Percentiles rank a stretch among this genome's conserved stretches.
phyloP scores from a whole-genome alignment of 2,888 invertebrate genomes.

The Chymomyza procnemis region DNA sequence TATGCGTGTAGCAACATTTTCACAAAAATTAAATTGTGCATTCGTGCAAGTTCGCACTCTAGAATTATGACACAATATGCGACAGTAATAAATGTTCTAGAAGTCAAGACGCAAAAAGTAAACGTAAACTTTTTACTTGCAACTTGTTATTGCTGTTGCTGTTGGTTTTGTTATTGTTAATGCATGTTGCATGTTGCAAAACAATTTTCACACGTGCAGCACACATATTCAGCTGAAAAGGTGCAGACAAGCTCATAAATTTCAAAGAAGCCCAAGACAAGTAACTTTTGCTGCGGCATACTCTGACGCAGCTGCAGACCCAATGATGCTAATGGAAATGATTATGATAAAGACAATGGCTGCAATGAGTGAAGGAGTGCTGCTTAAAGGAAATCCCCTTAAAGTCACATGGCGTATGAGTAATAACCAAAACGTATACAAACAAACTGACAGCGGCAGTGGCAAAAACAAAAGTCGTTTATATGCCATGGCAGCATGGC shows the following conservation, averaged over 20 bases:
- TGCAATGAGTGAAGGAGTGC: not conserved
- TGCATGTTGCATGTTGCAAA: slow-evolving; percentile 13
- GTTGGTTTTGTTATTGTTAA: not conserved
- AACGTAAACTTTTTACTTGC: not conserved
- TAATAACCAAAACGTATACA: not conserved
- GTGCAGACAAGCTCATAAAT: slow-evolving; percentile 45
- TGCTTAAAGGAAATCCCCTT: not conserved
- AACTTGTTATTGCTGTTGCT: not conserved
- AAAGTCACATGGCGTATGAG: slow-evolving; percentile 17
- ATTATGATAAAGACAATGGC: slow-evolving; percentile 3
- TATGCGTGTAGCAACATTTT: slow-evolving; percentile 24
- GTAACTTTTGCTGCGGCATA: not conserved
- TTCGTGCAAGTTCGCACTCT: slow-evolving; percentile 42
- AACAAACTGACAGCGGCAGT: not conserved
- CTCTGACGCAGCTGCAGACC: not conserved
- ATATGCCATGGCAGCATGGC: slow-evolving; percentile 1
- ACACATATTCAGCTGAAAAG: slow-evolving; percentile 33
- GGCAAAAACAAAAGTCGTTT: slow-evolving; percentile 13
- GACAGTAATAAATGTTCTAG: slow-evolving; percentile 44
- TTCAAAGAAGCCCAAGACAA: slow-evolving; percentile 17
- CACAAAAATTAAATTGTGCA: slow-evolving; percentile 51
- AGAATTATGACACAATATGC: slow-evolving; percentile 49
- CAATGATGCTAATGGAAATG: slow-evolving; percentile 7
- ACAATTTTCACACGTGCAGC: slow-evolving; percentile 49
- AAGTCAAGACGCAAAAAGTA: slow-evolving; percentile 1